Evolutionary conservation across 2,888 invertebrate species (phyloP).

Genomic region (Gisinianus flammeolus): DNA sequence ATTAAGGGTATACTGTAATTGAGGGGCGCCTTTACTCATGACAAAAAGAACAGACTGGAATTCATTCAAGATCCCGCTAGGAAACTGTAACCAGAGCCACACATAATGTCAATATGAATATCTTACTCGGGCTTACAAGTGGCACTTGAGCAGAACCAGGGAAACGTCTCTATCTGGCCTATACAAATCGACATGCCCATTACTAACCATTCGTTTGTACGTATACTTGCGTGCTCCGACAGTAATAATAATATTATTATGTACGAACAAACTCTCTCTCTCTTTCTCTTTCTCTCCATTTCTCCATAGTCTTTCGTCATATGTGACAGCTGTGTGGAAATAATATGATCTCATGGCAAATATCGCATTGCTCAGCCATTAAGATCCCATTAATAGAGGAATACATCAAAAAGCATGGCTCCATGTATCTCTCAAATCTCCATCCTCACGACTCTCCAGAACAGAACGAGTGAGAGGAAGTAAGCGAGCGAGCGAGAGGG

Average conservation of each 20-base stretch:
- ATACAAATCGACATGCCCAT: background rate
- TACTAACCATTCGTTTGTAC: background rate
- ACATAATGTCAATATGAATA: background rate
- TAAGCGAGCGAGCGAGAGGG: conserved; percentile 7
- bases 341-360: conserved; percentile 39
- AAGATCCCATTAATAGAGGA: conserved; percentile 54
- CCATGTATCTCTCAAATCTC: conserved; percentile 25
- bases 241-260: conserved; percentile 8
- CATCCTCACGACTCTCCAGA: background rate
- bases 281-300: background rate
- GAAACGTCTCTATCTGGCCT: background rate
- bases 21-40: background rate
- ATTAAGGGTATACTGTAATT: conserved; percentile 12
- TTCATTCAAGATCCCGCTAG: background rate
- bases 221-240: too few relatives aligned
- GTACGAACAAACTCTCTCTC: background rate
- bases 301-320: conserved; percentile 42
- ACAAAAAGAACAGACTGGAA: background rate
- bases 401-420: conserved; percentile 33
- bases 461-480: too few relatives aligned
- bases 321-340: conserved; percentile 50
- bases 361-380: conserved; percentile 48
- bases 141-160: background rate
- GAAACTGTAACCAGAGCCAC: background rate
- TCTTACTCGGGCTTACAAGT: background rate